Evolutionary conservation across 2,113 vertebrate species (phyloP).

Genomic region (Lonchura striata): DNA sequence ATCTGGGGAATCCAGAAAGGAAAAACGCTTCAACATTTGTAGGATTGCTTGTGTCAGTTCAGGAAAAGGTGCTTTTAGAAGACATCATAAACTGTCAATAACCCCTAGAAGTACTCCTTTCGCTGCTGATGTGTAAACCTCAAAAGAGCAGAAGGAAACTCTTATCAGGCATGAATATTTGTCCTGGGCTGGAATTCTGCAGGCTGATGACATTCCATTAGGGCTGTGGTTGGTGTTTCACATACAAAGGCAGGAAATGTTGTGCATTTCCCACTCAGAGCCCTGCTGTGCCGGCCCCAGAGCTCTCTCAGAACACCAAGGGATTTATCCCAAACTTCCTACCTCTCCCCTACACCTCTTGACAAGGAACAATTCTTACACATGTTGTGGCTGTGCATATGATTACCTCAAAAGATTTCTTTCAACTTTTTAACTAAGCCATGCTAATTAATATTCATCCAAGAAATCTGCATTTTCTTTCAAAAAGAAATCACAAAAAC

Average conservation of each 20-base stretch:
- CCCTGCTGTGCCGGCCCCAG: neutral
- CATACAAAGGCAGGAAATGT: conserved; percentile 3
- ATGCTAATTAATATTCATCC: neutral
- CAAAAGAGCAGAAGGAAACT: neutral
- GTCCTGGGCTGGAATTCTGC: neutral
- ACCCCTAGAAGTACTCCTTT: neutral
- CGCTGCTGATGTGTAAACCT: neutral
- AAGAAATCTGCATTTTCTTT: neutral
- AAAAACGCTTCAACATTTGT: neutral
- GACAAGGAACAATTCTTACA: neutral
- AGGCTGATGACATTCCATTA: neutral
- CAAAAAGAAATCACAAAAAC: neutral
- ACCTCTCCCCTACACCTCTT: neutral
- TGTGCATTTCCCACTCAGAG: neutral
- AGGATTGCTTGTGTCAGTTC: neutral
- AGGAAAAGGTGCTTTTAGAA: neutral
- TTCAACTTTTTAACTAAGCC: neutral
- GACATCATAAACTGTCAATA: neutral
- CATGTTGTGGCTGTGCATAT: neutral
- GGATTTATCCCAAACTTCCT: neutral
- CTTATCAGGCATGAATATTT: neutral
- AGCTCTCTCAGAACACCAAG: neutral
- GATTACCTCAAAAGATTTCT: neutral
- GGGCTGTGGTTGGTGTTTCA: neutral
- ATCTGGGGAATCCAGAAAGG: neutral